Evolutionary conservation across 2,113 vertebrate species (phyloP), one percentile per base, ranked within the genome.

Genomic region (Chloropsis hardwickii): DNA sequence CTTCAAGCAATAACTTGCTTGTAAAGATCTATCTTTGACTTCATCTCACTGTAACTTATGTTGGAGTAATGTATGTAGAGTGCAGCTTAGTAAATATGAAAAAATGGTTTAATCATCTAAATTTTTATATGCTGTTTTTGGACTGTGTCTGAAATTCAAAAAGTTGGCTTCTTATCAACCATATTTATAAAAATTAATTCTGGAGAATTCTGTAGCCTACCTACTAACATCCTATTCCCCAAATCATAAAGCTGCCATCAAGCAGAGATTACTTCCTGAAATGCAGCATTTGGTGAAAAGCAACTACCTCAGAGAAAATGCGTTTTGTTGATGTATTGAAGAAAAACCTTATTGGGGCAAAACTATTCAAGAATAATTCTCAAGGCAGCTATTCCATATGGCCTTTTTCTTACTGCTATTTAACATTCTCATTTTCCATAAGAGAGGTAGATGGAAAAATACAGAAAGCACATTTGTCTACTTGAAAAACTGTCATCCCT

Each of bases 311-410:
- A 67, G 62, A 81, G 70, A 85, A 92, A 86, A 10, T 69, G 39
- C 24, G 53, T 93, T 95, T 93, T 58, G 20, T 82, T 94, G 81
- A 84, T 80, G 14, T 64, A 89, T 81, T 82, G 56, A n/a, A 80
- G 85, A 79, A 93, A 61, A 82, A 91, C 23, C 33, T 93, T 23
- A 79, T 45, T 16, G 48, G 21, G 65, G 35, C 39, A 92, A 95
- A 92, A 53, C 11, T 42, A 73, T 67, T 92, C 65, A 80, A 60
- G 66, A 35, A 48, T 70, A 54, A 45, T 93, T 92, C 61, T 72
- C 69, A 24, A 92, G 76, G 58, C 65, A 90, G 42, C 65, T 88
- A 58, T 88, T 87, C 65, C 64, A 60, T 54, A 74, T 70, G 81
- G 31, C 44, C 44, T 86, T 85, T 94, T 86, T n/a, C 56, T 72